Percentiles rank a stretch among this genome's conserved stretches.
phyloP scores from a whole-genome alignment of 2,113 vertebrate genomes.

The Rana temporaria region DNA sequence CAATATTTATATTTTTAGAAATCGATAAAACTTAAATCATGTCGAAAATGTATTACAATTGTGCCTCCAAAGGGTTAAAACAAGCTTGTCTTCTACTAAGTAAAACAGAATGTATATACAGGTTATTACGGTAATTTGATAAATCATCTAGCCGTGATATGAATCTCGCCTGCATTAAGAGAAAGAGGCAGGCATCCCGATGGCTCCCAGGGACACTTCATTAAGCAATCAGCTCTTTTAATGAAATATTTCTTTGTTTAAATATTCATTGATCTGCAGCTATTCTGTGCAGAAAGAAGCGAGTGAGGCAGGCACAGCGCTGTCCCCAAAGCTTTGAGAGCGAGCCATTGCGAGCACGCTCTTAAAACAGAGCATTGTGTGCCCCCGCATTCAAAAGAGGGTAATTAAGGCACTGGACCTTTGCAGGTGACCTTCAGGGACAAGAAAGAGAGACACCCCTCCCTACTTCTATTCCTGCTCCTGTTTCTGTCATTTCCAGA shows the following conservation, averaged over 20 bases:
- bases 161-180: constrained; percentile 70
- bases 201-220: constrained; percentile 77
- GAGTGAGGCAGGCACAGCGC: constrained; percentile 54
- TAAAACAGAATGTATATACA: constrained; percentile 64
- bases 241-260: constrained; percentile 83
- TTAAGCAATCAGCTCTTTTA: constrained; percentile 79
- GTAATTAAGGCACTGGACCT: constrained; percentile 41
- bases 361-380: constrained; percentile 45
- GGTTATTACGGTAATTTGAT: constrained; percentile 76
- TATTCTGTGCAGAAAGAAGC: constrained; percentile 59
- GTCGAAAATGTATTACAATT: not conserved
- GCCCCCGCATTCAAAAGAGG: constrained; percentile 49
- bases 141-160: constrained; percentile 66
- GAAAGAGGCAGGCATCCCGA: constrained; percentile 64
- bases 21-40: not conserved
- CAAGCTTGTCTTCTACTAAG: not conserved
- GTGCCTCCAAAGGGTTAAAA: not conserved
- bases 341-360: constrained; percentile 42
- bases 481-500: constrained; percentile 21
- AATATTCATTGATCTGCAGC: constrained; percentile 75
- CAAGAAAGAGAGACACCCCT: constrained; percentile 38
- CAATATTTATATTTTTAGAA: not conserved
- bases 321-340: constrained; percentile 58
- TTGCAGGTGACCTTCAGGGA: constrained; percentile 40
- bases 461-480: constrained; percentile 3